Base-by-base conservation (phyloP, 2,888 invertebrate genomes). In the Nephrocerus scutellatus region DNA sequence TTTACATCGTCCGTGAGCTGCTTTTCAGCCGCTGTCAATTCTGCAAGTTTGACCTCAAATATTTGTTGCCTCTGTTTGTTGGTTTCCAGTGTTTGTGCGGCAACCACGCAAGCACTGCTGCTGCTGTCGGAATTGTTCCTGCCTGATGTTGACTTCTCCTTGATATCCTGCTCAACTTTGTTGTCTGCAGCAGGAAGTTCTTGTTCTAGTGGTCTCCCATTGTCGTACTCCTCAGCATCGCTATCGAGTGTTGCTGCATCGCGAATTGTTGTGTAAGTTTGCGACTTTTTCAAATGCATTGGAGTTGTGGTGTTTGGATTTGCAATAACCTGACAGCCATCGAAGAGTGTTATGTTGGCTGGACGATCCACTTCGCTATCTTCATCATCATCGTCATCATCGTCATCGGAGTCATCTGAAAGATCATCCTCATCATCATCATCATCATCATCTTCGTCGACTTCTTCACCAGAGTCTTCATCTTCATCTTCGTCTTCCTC, bases 301-400 rank as follows among this genome's bases (percentile, higher is more conserved):
- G 36, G 59, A 23, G 47, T 55, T 34, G 34, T 44, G 8, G 62
- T 60, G 39, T 65, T 68, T 36, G 65, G 65, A 59, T 69, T 69
- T 54, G 59, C 59, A 48, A 63, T 67, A 19, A 69, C 63, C 50
- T 64, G 57, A 35, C 67, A 67, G 30, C 57, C 60, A 48, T 68
- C 66, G 22, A 62, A 57, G 43, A 60, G 60, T 28, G 55, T 53
- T 20, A 55, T 51, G 39, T 59, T 57, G 39, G 58, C 44, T 35
- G 54, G 54, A 34, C 54, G 43, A 24, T 44, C 43, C 7, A 23
- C 30, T 10, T 31, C 24, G 3, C 15, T 14, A 12, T 45, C 46
- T 9, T 44, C 49, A 18, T 55, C 57, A 39, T 56, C 54, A 38
- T 56, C 59, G 13, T 57, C 62, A 13, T 28, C 28, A 7, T 58